phyloP scores from a whole-genome alignment of 2,797 vertebrate genomes.

The Glossophaga mutica region DNA sequence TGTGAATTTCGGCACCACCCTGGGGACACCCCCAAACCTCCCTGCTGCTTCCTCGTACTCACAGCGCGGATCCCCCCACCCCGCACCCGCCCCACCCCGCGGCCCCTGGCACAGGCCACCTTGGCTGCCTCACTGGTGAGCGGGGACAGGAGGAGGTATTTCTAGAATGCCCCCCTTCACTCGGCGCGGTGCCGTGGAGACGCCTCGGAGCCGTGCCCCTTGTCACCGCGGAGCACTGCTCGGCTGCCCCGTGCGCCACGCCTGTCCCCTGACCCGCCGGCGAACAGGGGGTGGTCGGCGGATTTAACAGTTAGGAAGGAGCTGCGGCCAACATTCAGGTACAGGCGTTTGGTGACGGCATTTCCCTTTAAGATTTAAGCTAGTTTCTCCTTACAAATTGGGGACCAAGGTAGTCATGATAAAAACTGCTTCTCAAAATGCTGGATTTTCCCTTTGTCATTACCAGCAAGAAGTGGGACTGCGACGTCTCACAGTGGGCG shows the following conservation, averaged over 20 bases:
- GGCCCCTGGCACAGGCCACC: accelerated
- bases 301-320: neutral
- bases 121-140: accelerated
- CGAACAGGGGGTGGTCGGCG: too few species aligned
- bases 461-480: neutral
- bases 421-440: neutral
- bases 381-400: neutral
- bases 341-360: neutral
- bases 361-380: neutral
- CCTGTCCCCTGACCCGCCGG: too few species aligned
- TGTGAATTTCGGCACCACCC: neutral
- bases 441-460: neutral
- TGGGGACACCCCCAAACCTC: neutral
- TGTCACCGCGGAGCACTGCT: accelerated
- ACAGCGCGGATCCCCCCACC: accelerated
- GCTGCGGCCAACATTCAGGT: neutral
- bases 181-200: accelerated
- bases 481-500: accelerated
- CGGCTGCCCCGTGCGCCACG: accelerated
- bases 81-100: accelerated
- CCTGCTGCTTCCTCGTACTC: accelerated
- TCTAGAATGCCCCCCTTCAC: neutral
- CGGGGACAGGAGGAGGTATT: accelerated
- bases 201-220: accelerated
- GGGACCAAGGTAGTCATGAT: neutral